These are phyloP conservation scores for Limnodromus scolopaceus DNA, from an alignment of 2,797 vertebrate species.

Conservation along the genomic window DNA sequence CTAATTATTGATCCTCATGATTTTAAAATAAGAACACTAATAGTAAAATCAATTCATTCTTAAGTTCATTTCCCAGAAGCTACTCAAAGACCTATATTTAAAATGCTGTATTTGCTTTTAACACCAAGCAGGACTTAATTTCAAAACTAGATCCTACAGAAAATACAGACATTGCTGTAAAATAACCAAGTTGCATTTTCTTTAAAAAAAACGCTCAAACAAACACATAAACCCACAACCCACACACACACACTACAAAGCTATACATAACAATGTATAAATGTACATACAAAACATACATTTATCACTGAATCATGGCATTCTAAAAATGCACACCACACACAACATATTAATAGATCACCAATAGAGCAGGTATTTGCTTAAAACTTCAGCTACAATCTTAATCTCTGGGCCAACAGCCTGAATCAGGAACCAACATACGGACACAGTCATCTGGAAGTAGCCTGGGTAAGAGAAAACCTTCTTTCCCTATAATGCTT, in stretches of 20 bases:
- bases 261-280: background rate
- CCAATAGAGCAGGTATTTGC: background rate
- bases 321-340: background rate
- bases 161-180: background rate
- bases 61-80: background rate
- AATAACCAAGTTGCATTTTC: background rate
- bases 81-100: background rate
- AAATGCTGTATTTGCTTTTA: background rate
- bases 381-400: background rate
- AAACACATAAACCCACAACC: background rate
- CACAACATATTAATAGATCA: accelerated
- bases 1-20: background rate
- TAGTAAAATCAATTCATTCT: background rate
- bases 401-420: background rate
- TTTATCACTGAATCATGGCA: background rate
- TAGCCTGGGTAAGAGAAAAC: background rate
- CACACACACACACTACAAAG: background rate
- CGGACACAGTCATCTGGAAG: background rate
- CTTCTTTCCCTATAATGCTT: background rate
- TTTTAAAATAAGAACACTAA: background rate
- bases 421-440: background rate
- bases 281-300: background rate
- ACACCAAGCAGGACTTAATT: background rate
- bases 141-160: background rate
- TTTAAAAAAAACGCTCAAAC: background rate